phyloP scores from a whole-genome alignment of 2,113 vertebrate species.

The Pao palembangensis region DNA sequence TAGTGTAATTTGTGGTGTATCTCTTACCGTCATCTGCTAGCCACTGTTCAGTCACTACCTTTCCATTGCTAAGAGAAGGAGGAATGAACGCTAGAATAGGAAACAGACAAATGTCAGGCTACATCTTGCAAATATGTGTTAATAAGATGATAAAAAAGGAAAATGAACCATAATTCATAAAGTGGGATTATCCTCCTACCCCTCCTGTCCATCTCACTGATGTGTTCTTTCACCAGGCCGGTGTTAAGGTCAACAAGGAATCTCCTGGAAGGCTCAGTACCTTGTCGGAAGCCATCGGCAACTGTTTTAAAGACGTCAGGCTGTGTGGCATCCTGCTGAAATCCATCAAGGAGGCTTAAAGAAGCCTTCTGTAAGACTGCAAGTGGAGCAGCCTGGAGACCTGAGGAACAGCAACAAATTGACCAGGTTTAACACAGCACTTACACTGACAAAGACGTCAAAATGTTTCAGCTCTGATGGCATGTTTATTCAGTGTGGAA shows the following conservation, averaged over 20 bases:
- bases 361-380: neutral
- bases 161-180: no score
- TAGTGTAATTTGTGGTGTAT: no score
- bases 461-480: neutral
- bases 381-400: constrained; percentile 59
- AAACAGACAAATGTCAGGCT: neutral
- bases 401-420: constrained; percentile 23
- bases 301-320: neutral
- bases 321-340: constrained; percentile 2
- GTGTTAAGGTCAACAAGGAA: constrained; percentile 58
- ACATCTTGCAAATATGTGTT: neutral
- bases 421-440: no score
- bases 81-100: neutral
- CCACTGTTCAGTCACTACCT: constrained; percentile 34
- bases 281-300: constrained; percentile 46
- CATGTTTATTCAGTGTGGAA: neutral
- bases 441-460: no score
- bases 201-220: constrained; percentile 58
- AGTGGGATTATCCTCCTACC: neutral
- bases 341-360: constrained; percentile 10
- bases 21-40: constrained; percentile 33
- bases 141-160: no score
- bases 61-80: constrained; percentile 6
- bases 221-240: constrained; percentile 47
- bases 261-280: constrained; percentile 59